These are phyloP conservation scores for Scleropages formosus DNA, from an alignment of 2,797 vertebrate genomes.

Conservation along the genomic window DNA sequence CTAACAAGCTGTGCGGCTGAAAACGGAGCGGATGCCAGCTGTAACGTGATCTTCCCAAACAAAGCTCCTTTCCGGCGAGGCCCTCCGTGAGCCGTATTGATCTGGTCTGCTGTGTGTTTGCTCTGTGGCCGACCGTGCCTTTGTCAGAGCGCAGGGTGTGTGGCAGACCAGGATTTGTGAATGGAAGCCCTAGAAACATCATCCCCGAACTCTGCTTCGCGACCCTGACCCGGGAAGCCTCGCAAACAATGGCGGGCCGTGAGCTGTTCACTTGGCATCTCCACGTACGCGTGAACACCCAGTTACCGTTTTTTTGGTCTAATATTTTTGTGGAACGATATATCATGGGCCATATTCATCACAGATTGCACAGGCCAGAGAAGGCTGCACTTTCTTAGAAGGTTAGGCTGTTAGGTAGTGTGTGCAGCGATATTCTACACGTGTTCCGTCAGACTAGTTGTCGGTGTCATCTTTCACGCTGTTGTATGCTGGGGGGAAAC, in stretches of 20 bases:
- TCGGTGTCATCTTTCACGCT: too few relatives aligned
- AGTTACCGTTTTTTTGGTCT: background rate
- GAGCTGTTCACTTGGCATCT: background rate
- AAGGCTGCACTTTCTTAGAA: too few relatives aligned
- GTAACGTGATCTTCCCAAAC: slow-evolving; percentile 6
- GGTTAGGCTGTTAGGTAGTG: too few relatives aligned
- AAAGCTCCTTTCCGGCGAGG: background rate
- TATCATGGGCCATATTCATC: background rate
- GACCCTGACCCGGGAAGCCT: background rate
- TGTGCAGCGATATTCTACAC: too few relatives aligned
- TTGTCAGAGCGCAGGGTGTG: background rate
- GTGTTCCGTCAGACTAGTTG: too few relatives aligned
- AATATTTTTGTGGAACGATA: background rate
- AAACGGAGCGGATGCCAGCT: background rate
- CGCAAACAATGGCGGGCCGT: background rate
- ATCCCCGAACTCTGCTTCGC: background rate
- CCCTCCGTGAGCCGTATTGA: background rate
- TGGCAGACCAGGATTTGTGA: slow-evolving; percentile 7
- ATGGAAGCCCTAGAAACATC: background rate
- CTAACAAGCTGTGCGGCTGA: background rate
- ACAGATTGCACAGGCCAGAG: too few relatives aligned
- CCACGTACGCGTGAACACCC: background rate
- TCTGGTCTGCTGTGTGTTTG: slow-evolving; percentile 5
- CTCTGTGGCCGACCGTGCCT: background rate
- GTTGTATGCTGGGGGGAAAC: too few relatives aligned